Evolutionary conservation across 2,113 vertebrate species (phyloP).

Genomic region (Gadus macrocephalus): DNA sequence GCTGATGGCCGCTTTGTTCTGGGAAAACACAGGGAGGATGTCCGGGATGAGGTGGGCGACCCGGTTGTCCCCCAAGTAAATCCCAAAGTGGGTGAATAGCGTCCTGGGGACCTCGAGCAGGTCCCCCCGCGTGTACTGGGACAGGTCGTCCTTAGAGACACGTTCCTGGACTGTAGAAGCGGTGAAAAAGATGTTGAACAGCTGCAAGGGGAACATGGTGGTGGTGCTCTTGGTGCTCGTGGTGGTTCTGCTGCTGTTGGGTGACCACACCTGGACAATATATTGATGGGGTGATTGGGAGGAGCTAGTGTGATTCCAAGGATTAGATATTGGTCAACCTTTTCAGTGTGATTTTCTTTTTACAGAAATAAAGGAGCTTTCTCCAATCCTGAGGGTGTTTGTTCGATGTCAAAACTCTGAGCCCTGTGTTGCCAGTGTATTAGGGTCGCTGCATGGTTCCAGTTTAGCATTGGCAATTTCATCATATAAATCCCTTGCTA

Average conservation of each 20-base stretch:
- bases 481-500: conserved; percentile 24
- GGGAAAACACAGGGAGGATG: conserved; percentile 80
- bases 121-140: conserved; percentile 81
- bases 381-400: conserved; percentile 35
- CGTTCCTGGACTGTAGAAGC: conserved; percentile 39
- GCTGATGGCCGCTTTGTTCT: conserved; percentile 66
- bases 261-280: conserved; percentile 22
- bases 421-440: conserved; percentile 29
- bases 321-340: conserved; percentile 52
- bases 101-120: conserved; percentile 89
- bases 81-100: conserved; percentile 90
- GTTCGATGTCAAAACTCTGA: conserved; percentile 33
- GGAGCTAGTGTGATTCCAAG: conserved; percentile 11
- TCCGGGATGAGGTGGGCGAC: conserved; percentile 96
- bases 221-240: not conserved
- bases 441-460: conserved; percentile 20
- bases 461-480: conserved; percentile 18
- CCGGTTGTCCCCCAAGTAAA: conserved; percentile 87
- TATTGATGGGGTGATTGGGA: conserved; percentile 40
- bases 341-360: conserved; percentile 36
- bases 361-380: conserved; percentile 56
- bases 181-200: conserved; percentile 59
- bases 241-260: not conserved
- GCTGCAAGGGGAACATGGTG: conserved; percentile 64
- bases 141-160: conserved; percentile 64